Evolutionary conservation across 2,113 vertebrate genomes (phyloP).

Genomic region (Ranitomeya variabilis): DNA sequence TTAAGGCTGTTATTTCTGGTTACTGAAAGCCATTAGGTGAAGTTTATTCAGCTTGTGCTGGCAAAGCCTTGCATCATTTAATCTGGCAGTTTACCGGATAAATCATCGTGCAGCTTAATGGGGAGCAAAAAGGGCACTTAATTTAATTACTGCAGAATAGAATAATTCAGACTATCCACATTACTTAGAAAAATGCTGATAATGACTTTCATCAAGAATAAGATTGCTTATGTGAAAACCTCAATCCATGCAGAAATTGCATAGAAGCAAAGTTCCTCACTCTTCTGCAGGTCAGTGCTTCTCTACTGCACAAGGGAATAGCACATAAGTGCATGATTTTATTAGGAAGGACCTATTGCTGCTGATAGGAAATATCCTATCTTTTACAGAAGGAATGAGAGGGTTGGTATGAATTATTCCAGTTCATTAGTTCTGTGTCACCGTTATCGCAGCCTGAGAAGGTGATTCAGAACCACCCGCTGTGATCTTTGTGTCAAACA

Average conservation of each 20-base stretch:
- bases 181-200: neutral
- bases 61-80: neutral
- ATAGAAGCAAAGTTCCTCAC: no score
- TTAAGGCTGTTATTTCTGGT: neutral
- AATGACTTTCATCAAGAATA: neutral
- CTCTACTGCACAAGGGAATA: no score
- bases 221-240: neutral
- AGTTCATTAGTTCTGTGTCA: no score
- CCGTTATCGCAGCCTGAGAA: no score
- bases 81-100: slow-evolving; percentile 9
- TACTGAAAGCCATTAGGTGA: slow-evolving; percentile 16
- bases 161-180: neutral
- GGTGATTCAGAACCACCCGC: no score
- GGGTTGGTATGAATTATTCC: no score
- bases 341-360: no score
- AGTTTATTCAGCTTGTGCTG: slow-evolving; percentile 19
- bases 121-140: neutral
- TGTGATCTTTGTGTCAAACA: no score
- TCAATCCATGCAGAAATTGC: neutral
- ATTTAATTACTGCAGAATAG: slow-evolving; percentile 18
- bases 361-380: no score
- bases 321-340: no score
- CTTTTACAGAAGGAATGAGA: no score
- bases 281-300: no score
- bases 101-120: slow-evolving; percentile 11